Conservation (phyloP, 2,113 vertebrate species). For the Bos taurus region DNA sequence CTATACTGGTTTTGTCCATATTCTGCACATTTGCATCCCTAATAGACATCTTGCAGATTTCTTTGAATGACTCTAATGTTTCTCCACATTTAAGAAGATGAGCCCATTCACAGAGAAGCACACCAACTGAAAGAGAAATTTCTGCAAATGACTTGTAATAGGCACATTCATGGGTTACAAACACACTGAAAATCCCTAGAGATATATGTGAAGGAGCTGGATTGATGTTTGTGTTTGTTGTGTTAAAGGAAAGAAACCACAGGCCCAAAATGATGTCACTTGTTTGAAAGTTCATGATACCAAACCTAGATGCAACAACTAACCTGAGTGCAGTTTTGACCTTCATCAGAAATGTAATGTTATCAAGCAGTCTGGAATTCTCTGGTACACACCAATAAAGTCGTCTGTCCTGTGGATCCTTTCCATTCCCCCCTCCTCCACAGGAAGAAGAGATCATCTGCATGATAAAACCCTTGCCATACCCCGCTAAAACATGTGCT, state of each 20-base stretch:
- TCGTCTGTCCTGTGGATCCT: background rate
- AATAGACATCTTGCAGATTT: conserved; percentile 27
- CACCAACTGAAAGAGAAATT: conserved; percentile 46
- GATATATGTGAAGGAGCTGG: background rate
- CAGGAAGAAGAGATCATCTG: background rate
- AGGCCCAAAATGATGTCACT: background rate
- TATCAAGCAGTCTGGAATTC: background rate
- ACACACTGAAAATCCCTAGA: conserved; percentile 5
- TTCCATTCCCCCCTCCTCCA: background rate
- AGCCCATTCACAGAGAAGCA: conserved; percentile 60
- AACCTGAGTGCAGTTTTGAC: background rate
- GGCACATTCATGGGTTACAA: conserved; percentile 42
- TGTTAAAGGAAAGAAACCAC: background rate
- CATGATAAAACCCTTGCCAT: background rate
- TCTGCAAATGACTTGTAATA: conserved; percentile 35
- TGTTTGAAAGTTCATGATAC: background rate
- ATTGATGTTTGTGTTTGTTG: background rate
- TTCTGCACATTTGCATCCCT: conserved; percentile 56
- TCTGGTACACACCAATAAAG: background rate
- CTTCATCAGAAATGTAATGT: background rate
- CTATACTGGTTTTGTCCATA: conserved; percentile 25
- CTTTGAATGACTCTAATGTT: conserved; percentile 61
- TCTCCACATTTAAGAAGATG: conserved; percentile 59
- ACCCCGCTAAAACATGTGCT: background rate
- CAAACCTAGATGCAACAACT: background rate